These are phyloP conservation scores for Hemitrygon akajei DNA, from an alignment of 2,797 vertebrate species.

Conservation along the genomic window DNA sequence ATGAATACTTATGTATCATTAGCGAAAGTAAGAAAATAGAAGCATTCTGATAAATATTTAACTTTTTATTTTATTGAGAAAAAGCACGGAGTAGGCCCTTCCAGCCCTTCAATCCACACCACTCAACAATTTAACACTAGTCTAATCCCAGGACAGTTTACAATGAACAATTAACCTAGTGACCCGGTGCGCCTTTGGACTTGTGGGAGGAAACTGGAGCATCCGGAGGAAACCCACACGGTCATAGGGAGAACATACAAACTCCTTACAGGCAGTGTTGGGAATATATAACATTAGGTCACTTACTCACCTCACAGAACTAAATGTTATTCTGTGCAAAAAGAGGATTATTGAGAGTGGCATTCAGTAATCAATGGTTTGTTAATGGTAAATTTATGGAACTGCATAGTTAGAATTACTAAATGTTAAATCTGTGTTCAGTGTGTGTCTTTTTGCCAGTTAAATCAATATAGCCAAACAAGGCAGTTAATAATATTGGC, in stretches of 20 bases:
- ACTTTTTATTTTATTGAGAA: too few relatives aligned
- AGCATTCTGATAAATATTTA: not conserved
- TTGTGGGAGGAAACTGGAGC: too few relatives aligned
- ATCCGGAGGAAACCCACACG: too few relatives aligned
- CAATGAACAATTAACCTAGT: too few relatives aligned
- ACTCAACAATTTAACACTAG: too few relatives aligned
- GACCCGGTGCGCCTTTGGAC: too few relatives aligned
- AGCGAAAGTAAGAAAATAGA: not conserved
- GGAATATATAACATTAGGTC: not conserved
- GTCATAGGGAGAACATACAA: too few relatives aligned
- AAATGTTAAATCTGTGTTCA: slow-evolving; percentile 7
- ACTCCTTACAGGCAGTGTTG: too few relatives aligned
- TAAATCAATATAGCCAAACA: slow-evolving; percentile 13
- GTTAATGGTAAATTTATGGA: not conserved
- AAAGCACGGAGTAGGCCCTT: too few relatives aligned
- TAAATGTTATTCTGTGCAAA: not conserved
- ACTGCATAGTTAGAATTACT: not conserved
- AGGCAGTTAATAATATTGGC: not conserved
- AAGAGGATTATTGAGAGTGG: slow-evolving; percentile 22
- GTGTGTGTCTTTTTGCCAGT: not conserved
- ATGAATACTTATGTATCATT: not conserved
- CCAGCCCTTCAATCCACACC: too few relatives aligned
- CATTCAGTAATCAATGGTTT: slow-evolving; percentile 26
- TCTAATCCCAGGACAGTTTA: too few relatives aligned
- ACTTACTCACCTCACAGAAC: not conserved